These are phyloP conservation scores for Paramuricea clavata DNA, from an alignment of 92 coral and sea anemone genomes.

Conservation along the genomic window DNA sequence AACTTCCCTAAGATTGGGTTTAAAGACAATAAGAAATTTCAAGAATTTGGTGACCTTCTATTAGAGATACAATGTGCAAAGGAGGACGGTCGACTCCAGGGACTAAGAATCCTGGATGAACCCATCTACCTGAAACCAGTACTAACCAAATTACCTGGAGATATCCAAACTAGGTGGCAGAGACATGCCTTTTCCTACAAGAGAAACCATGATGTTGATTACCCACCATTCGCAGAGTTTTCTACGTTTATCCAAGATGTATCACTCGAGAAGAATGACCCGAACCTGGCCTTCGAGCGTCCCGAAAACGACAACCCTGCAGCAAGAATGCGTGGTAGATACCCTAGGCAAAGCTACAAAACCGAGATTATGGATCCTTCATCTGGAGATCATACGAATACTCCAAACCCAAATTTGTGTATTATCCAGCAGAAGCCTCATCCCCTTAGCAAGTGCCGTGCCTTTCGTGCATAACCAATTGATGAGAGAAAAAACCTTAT, in stretches of 20 bases:
- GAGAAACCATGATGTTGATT: constrained; percentile 33
- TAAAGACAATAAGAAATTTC: no score
- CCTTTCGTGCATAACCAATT: no score
- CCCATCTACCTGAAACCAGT: constrained; percentile 53
- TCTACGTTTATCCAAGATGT: constrained; percentile 58
- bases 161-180: constrained; percentile 67
- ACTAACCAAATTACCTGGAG: constrained; percentile 45
- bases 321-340: neutral
- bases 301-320: neutral
- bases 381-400: no score
- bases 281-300: constrained; percentile 44
- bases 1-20: constrained; percentile 44
- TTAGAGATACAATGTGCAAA: constrained; percentile 71
- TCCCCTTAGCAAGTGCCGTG: constrained; percentile 51
- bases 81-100: constrained; percentile 51
- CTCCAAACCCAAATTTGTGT: constrained; percentile 51
- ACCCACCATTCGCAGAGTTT: constrained; percentile 68
- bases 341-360: neutral
- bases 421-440: constrained; percentile 53
- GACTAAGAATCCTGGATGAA: constrained; percentile 61
- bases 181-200: constrained; percentile 62
- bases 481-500: constrained; percentile 51
- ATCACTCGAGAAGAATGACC: constrained; percentile 61
- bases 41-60: constrained; percentile 67
- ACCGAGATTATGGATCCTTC: no score